These are phyloP conservation scores for Trypoxylus dichotomus DNA, from an alignment of 1,140 invertebrate species.

Conservation along the genomic window DNA sequence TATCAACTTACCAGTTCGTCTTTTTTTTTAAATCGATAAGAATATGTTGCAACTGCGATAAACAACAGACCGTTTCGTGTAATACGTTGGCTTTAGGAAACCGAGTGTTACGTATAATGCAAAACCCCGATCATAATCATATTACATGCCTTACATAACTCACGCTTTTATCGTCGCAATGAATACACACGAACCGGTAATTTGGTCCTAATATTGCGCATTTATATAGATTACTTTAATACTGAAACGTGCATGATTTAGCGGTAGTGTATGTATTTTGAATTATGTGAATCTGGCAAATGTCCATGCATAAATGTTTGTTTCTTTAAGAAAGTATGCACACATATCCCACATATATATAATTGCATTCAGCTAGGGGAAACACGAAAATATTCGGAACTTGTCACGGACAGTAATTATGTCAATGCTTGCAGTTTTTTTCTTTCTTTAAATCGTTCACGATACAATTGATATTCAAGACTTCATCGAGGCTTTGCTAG, in stretches of 20 bases:
- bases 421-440: no score
- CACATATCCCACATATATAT: no score
- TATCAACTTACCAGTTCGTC: background rate
- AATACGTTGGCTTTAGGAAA: background rate
- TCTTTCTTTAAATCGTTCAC: no score
- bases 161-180: background rate
- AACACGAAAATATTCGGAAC: no score
- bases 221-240: background rate
- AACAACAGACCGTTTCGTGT: background rate
- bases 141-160: conserved; percentile 13
- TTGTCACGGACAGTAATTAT: no score
- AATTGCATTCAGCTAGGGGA: no score
- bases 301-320: no score
- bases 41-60: conserved; percentile 3
- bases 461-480: no score
- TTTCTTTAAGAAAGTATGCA: no score
- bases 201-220: background rate
- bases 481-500: no score
- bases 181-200: background rate
- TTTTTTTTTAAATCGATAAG: background rate
- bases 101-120: background rate
- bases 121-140: background rate
- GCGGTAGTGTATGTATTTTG: background rate
- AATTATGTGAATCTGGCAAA: no score
- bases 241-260: background rate